These are phyloP conservation scores for Anguilla japonica DNA, from an alignment of 2,113 vertebrate species.

Conservation along the genomic window DNA sequence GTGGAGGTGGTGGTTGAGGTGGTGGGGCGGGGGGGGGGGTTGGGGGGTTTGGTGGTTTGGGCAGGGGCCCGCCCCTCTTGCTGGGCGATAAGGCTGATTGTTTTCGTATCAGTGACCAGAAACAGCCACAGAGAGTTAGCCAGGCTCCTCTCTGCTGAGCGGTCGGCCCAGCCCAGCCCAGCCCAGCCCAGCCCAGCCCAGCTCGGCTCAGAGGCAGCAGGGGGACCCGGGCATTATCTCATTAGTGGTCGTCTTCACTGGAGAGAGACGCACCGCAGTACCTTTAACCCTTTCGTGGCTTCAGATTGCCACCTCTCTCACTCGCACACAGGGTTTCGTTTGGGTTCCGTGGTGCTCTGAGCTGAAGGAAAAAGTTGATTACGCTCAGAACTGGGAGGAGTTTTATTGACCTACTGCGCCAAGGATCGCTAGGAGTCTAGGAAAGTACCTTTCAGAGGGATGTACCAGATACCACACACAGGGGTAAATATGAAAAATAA, in stretches of 20 bases:
- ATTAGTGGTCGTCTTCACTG: constrained; percentile 62
- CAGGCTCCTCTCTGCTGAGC: constrained; percentile 68
- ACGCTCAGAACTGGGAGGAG: not conserved
- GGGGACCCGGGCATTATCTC: constrained; percentile 67
- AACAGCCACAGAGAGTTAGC: constrained; percentile 67
- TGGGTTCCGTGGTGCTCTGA: not conserved
- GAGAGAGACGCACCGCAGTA: constrained; percentile 38
- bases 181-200: not conserved
- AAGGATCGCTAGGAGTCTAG: not conserved
- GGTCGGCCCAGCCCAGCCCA: constrained; percentile 23
- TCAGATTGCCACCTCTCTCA: not conserved
- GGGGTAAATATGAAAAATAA: too few species aligned
- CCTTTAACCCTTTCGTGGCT: constrained; percentile 7
- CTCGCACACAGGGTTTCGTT: not conserved
- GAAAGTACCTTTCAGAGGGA: not conserved
- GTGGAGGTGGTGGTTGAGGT: not conserved
- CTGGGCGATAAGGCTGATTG: constrained; percentile 63
- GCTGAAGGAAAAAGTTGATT: not conserved
- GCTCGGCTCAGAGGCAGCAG: constrained; percentile 54
- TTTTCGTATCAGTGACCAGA: constrained; percentile 67
- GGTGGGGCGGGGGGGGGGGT: not conserved
- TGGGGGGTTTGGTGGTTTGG: constrained; percentile 53
- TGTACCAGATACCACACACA: not conserved
- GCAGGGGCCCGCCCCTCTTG: constrained; percentile 52
- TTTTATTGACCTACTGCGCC: not conserved